Evolutionary conservation across 1,140 invertebrate species (phyloP).

Genomic region (Gryon sp.): DNA sequence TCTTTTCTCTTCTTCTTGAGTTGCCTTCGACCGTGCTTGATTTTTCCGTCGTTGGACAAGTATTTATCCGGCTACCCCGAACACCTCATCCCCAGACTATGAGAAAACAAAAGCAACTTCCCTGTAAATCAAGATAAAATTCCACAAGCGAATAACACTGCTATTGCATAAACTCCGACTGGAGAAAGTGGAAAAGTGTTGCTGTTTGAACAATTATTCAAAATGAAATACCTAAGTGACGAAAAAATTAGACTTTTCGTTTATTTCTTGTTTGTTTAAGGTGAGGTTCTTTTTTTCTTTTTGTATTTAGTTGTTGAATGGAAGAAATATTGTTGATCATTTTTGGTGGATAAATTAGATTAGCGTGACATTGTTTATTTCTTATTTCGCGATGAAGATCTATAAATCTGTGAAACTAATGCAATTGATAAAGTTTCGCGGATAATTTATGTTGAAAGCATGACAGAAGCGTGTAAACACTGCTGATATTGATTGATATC

Average conservation of each 20-base stretch:
- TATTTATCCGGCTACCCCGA: conserved; percentile 46
- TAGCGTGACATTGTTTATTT: no score
- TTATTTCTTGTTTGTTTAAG: no score
- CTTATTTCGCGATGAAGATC: no score
- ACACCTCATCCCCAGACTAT: conserved; percentile 34
- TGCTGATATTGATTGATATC: no score
- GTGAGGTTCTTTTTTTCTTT: conserved; percentile 4
- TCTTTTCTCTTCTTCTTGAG: neutral
- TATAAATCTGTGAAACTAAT: no score
- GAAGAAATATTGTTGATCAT: no score
- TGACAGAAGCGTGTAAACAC: no score
- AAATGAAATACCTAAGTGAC: conserved; percentile 42
- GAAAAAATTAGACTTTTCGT: conserved; percentile 28
- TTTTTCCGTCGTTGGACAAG: conserved; percentile 45
- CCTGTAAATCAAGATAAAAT: conserved; percentile 48
- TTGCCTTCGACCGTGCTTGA: conserved; percentile 32
- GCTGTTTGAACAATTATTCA: conserved; percentile 3
- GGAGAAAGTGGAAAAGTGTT: conserved; percentile 26
- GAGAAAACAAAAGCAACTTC: conserved; percentile 50
- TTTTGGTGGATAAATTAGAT: no score
- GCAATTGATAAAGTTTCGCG: no score
- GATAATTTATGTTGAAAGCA: no score
- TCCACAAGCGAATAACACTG: conserved; percentile 19
- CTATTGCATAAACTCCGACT: conserved; percentile 1
- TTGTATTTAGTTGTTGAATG: conserved; percentile 7